Percentiles rank a stretch among this genome's conserved stretches.
These are phyloP conservation scores for Ophion obscuratus DNA, from an alignment of 2,888 invertebrate genomes.

Conservation along the genomic window DNA sequence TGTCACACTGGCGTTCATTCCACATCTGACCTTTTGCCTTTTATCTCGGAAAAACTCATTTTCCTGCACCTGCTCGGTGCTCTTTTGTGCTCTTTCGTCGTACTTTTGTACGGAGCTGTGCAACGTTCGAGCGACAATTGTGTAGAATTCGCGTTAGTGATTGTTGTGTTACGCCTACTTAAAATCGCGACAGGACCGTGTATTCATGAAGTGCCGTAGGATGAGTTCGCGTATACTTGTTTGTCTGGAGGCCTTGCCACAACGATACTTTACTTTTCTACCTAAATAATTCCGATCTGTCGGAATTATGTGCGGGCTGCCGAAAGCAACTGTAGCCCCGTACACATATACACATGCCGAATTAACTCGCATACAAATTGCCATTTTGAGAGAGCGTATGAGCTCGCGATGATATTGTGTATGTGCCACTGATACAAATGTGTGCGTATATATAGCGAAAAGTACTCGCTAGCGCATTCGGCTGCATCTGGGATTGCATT, in stretches of 20 bases:
- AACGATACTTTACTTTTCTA: constrained; percentile 10
- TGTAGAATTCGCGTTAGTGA: background rate
- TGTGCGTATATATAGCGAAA: constrained; percentile 15
- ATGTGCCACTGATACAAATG: constrained; percentile 4
- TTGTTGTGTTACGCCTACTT: background rate
- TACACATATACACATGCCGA: constrained; percentile 34
- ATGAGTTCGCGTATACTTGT: constrained; percentile 11
- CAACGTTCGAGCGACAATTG: background rate
- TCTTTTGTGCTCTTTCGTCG: background rate
- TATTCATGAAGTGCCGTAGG: constrained; percentile 2
- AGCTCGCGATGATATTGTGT: constrained; percentile 31
- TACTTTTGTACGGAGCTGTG: background rate
- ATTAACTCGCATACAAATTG: constrained; percentile 69
- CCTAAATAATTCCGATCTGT: constrained; percentile 47
- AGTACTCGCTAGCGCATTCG: constrained; percentile 27
- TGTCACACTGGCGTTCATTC: background rate
- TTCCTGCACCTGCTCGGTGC: background rate
- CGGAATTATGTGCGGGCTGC: constrained; percentile 19
- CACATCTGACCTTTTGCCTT: background rate
- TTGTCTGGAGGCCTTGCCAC: background rate
- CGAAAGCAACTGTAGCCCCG: constrained; percentile 19
- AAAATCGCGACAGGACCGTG: background rate
- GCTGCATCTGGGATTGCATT: constrained; percentile 54
- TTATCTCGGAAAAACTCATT: background rate
- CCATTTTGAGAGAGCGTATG: constrained; percentile 59